Conservation (phyloP, 2,113 vertebrate species). For the Ariopsis seemanni region DNA sequence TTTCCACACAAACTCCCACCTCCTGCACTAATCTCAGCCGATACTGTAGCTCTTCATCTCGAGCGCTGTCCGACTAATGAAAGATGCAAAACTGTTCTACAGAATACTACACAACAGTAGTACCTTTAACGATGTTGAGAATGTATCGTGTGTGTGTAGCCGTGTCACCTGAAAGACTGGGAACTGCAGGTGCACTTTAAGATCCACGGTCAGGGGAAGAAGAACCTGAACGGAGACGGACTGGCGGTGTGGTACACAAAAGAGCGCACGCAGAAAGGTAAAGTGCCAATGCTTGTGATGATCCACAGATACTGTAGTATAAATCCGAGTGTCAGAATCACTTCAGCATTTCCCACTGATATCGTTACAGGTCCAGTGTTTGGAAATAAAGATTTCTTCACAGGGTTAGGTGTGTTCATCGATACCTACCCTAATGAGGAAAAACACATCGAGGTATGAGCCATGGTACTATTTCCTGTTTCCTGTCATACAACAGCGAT, state of each 20-base stretch:
- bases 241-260: slow-evolving; percentile 96
- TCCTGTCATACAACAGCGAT: background rate
- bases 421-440: slow-evolving; percentile 98
- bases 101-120: background rate
- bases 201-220: slow-evolving; percentile 94
- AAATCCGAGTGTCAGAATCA: background rate
- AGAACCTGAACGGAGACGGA: slow-evolving; percentile 93
- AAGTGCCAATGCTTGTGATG: background rate
- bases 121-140: background rate
- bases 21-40: no score
- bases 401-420: slow-evolving; percentile 92
- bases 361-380: slow-evolving; percentile 85
- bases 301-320: background rate
- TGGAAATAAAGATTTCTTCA: slow-evolving; percentile 93
- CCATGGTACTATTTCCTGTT: no score
- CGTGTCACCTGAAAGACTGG: slow-evolving; percentile 92
- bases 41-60: no score
- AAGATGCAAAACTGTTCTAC: background rate
- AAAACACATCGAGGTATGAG: slow-evolving; percentile 91
- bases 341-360: background rate
- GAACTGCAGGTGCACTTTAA: slow-evolving; percentile 97
- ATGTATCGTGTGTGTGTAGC: slow-evolving; percentile 68
- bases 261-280: slow-evolving; percentile 91
- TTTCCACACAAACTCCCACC: no score
- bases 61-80: background rate